A percentile compares a stretch with the other conserved stretches of the same genome.
phyloP scores from a whole-genome alignment of 2,888 invertebrate genomes.

The Metalampra italica region DNA sequence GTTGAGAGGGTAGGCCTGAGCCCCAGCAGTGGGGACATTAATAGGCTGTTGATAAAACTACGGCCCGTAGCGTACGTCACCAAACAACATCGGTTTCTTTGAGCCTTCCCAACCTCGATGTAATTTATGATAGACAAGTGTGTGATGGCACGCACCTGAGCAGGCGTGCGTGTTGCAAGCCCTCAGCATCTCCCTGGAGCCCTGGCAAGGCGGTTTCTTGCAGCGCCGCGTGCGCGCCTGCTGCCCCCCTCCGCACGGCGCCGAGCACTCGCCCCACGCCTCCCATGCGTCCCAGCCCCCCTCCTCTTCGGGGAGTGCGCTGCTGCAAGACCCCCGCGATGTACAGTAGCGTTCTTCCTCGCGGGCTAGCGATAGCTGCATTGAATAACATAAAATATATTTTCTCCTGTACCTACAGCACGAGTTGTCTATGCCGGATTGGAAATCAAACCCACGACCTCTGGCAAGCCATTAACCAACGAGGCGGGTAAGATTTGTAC shows the following conservation, averaged over 20 bases:
- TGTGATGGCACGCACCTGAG: constrained; percentile 52
- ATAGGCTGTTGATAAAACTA: too few species aligned
- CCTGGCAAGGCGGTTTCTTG: constrained; percentile 70
- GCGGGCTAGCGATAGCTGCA: constrained; percentile 82
- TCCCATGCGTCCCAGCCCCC: constrained; percentile 57
- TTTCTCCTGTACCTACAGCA: too few species aligned
- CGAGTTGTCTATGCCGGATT: too few species aligned
- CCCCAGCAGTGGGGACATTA: too few species aligned
- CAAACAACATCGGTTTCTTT: too few species aligned
- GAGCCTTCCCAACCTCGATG: too few species aligned
- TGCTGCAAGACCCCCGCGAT: constrained; percentile 81
- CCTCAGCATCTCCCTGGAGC: constrained; percentile 79
- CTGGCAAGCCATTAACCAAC: too few species aligned
- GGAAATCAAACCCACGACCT: too few species aligned
- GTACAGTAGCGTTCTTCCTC: constrained; percentile 90
- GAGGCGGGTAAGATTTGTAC: too few species aligned
- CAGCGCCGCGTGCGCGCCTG: constrained; percentile 82
- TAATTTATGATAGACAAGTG: background rate
- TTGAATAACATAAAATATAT: background rate
- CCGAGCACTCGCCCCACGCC: constrained; percentile 54
- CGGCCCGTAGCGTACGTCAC: too few species aligned
- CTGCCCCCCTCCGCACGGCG: constrained; percentile 73
- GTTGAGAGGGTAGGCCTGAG: too few species aligned
- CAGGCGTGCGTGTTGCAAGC: constrained; percentile 88
- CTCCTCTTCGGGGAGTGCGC: constrained; percentile 40